Base-by-base conservation (phyloP, 1,140 invertebrate species). In the Pinna nobilis region DNA sequence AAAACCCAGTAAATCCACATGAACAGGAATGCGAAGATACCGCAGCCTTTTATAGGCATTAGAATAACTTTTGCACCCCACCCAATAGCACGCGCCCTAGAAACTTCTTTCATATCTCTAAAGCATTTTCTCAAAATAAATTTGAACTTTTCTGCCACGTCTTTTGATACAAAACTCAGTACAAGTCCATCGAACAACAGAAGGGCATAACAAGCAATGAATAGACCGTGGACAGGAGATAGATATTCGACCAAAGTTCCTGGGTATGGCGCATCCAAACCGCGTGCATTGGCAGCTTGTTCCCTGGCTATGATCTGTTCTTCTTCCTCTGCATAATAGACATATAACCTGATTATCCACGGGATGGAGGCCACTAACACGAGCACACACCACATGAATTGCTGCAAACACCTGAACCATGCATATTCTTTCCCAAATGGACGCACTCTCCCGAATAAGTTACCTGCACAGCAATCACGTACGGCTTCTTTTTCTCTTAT, bases 101-200 rank as follows among this genome's bases (percentile, higher is more conserved):
- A 84, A n/a, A 68, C 57, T 28, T 82, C 77, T 3, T 74, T 51
- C 81, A 82, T 84, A 55, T 82, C 81, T 32, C 79, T 59, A 4
- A 84, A 70, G 39, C 78, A 81, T 35, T 82, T 74, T 50, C 70
- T 61, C 15, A 81, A 39, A 50, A 82, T 66, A 41, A 47, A 57
- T 41, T 76, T 70, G 5, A 84, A 70, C 20, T 78, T 80, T 18
- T 78, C 49, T 51, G 73, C 74, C 18, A 82, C 65, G 13, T 51
- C 32, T 32, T 67, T 66, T 25, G 50, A 66, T 6, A 81, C 30
- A 25, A 79, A 37, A 57, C 51, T 65, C n/a, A 63, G n/a, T 18
- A 72, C n/a, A 28, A 82, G 3, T 3, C 44, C 59, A 53, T 81
- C 83, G 1, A 79, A 9, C 13, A 77, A 23, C 18, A 80, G 50